These are phyloP conservation scores for Acanthis flammea DNA, from an alignment of 2,797 vertebrate species.

Conservation along the genomic window DNA sequence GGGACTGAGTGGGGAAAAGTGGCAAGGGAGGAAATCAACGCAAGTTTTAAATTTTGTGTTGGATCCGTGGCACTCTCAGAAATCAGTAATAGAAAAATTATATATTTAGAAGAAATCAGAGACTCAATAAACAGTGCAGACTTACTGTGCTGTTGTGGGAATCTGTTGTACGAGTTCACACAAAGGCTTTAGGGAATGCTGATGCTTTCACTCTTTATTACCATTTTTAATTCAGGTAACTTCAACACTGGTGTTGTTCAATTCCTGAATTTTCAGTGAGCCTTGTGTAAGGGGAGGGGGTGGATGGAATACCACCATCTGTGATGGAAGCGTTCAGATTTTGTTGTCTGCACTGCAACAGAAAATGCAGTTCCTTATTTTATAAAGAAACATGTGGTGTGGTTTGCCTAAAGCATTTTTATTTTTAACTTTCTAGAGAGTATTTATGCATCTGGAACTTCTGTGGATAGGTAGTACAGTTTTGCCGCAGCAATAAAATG, in stretches of 20 bases:
- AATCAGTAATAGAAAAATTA: not conserved
- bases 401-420: constrained; percentile 15
- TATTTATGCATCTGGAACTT: constrained; percentile 40
- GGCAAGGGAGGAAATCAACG: not conserved
- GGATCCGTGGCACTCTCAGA: not conserved
- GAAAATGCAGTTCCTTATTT: constrained; percentile 30
- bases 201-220: not conserved
- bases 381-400: constrained; percentile 33
- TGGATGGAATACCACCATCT: not conserved
- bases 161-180: not conserved
- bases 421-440: constrained; percentile 53
- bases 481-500: constrained; percentile 16
- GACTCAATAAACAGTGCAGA: not conserved
- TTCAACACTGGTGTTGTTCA: not conserved
- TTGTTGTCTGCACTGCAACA: constrained; percentile 4
- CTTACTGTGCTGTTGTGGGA: not conserved
- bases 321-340: not conserved
- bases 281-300: not conserved
- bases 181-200: not conserved
- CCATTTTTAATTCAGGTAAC: not conserved
- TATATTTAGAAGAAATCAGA: not conserved
- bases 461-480: constrained; percentile 8
- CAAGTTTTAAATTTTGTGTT: not conserved
- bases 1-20: not conserved
- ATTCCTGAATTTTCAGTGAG: not conserved